Evolutionary conservation across 2,888 invertebrate genomes (phyloP), one percentile per base, ranked within the genome.

Genomic region (Odontomyia ornata): DNA sequence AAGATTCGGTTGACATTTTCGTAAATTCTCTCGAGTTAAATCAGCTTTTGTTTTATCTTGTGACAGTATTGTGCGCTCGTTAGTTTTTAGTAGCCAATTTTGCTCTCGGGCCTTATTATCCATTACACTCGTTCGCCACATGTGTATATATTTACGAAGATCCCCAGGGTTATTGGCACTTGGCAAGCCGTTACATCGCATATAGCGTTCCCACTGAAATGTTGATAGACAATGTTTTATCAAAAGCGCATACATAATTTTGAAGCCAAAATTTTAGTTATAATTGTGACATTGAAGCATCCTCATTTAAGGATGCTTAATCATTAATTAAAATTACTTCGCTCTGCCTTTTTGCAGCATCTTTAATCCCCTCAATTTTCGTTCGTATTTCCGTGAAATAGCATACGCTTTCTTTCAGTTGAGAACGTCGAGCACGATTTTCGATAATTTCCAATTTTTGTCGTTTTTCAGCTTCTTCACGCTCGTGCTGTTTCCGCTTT

Each of bases 101-200:
- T 84, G 83, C 62, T 86, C 83, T 13, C 82, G 81, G 1, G 79
- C 73, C 69, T 84, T 83, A 0, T 83, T 81, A 15, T 80, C 76
- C 27, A 83, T 82, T 3, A 83, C 83, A 75, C 84, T 84, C 60
- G 80, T 80, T 47, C 82, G 82, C 87, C 87, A 87, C 80, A 86
- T 85, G 79, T 87, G 86, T 30, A 87, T 83, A 78, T 87, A 87
- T 75, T 85, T 86, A 4, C 87, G 82, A 67, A 87, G 80, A 80
- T 87, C 87, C 75, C 86, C 84, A 7, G 87, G 86, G 79, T 85
- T 84, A 62, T 83, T 83, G 1, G 86, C 83, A 80, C 84, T 85
- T 1, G 87, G 87, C 5, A 87, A 80, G 1, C 87, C 86, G 76
- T 87, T 85, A 82, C 87, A 87, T 4, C 86, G 84, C 86, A 87